Conservation (phyloP, 1,140 invertebrate species). For the Hetaerina americana region DNA sequence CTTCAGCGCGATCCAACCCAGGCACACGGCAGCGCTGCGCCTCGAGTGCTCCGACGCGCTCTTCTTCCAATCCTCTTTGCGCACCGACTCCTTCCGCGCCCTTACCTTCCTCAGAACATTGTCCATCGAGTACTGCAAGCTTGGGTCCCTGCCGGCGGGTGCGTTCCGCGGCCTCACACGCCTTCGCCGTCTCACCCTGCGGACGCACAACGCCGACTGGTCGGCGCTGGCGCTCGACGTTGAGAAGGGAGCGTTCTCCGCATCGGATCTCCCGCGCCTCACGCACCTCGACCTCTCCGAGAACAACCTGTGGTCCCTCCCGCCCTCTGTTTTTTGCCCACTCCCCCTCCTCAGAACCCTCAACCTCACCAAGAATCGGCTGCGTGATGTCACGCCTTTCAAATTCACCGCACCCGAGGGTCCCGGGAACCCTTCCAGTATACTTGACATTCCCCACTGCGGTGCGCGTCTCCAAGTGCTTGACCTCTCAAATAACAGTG, state of each 20-base stretch:
- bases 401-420: conserved; percentile 44
- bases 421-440: conserved; percentile 27
- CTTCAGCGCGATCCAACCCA: conserved; percentile 76
- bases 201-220: conserved; percentile 82
- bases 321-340: conserved; percentile 67
- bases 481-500: conserved; percentile 69
- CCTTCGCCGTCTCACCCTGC: conserved; percentile 67
- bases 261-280: conserved; percentile 49
- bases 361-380: conserved; percentile 67
- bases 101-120: conserved; percentile 68
- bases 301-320: conserved; percentile 77
- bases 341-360: conserved; percentile 59
- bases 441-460: conserved; percentile 45
- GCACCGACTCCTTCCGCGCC: conserved; percentile 68
- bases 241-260: conserved; percentile 55
- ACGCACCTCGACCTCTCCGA: conserved; percentile 70
- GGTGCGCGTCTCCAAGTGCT: conserved; percentile 55
- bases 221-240: conserved; percentile 70
- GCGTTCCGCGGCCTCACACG: conserved; percentile 68
- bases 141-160: conserved; percentile 71
- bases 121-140: conserved; percentile 80
- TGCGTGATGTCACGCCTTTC: conserved; percentile 62
- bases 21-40: conserved; percentile 64
- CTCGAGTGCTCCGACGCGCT: conserved; percentile 72
- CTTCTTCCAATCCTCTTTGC: conserved; percentile 76